Base-by-base conservation (phyloP, 2,888 invertebrate species). In the Cryptocephalus moraei region DNA sequence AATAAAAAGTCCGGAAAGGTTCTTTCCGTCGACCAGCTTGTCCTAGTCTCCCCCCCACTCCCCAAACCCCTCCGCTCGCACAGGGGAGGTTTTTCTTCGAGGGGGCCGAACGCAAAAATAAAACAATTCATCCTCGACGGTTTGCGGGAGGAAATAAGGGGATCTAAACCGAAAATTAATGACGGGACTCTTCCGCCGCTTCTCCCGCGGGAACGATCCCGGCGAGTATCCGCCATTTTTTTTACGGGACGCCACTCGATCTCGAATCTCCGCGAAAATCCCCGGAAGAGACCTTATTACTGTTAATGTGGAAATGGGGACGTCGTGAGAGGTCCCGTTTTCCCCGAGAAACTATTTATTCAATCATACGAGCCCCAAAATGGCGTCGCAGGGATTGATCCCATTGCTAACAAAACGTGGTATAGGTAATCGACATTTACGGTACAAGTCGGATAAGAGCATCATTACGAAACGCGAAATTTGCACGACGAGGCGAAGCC, bases 1-100 rank as follows among this genome's bases (percentile, higher is more conserved):
- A 36, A 52, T 53, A 60, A 62, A 61, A 63, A 62, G 59, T 59
- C 60, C 59, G 58, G n/a, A n/a, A 59, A 13, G 31, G 56, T 49
- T 56, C 57, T 63, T 61, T 58, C 49, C 56, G 41, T 50, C 56
- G 41, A 43, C 47, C 49, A 43, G 32, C 39, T 44, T 44, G 45
- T 45, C 43, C 44, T 34, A 32, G 44, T 48, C 45, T 39, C 46
- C 39, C 39, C n/a, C n/a, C n/a, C n/a, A n/a, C n/a, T n/a, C n/a
- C n/a, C n/a, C n/a, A n/a, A n/a, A n/a, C n/a, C n/a, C n/a, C n/a
- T n/a, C n/a, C n/a, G n/a, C n/a, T n/a, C n/a, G n/a, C n/a, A n/a
- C n/a, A n/a, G n/a, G n/a, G n/a, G n/a, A n/a, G n/a, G n/a, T n/a
- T 39, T 39, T 44, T 49, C 41, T 44, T 36, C 36, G n/a, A 36